Evolutionary conservation across 2,113 vertebrate genomes (phyloP), one percentile per base, ranked within the genome.

Genomic region (Myocastor coypus): DNA sequence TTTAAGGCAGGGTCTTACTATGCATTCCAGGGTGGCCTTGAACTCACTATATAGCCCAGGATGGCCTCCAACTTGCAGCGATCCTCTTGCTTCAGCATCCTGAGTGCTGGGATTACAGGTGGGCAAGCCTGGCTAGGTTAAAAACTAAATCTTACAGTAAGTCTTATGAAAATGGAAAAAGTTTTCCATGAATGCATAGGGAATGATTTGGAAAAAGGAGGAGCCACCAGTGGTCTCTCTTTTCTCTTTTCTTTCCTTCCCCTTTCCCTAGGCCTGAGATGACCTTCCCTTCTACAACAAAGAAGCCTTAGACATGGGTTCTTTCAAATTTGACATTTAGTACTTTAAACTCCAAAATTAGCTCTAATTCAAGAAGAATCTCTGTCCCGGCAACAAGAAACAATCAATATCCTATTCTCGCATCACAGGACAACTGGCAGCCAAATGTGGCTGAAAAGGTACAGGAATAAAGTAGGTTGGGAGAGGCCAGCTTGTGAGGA

Each of bases 321-420:
- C 95, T 96, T 95, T 95, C 83, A 91, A 83, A 93, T 75, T 34
- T 89, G 97, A 92, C 93, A 87, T 92, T 97, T 94, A 94, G 92
- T 91, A 80, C 94, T 94, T 89, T 64, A 68, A 89, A 81, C 80
- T 94, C 94, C 91, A 96, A 96, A 97, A 93, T 95, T 69, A 97
- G 94, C 89, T 90, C 89, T 92, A 89, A 96, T 89, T 84, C 86
- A 87, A 96, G 91, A 91, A 75, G 89, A 4, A 50, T 63, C 86
- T 73, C 89, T 77, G 78, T 90, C 96, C 95, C 93, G 81, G 94
- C 96, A 80, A 89, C 83, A 94, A 91, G 86, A 96, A 95, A 90
- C 93, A 75, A 96, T 91, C 91, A 64, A 85, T 77, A 81, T 40
- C 91, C 91, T 68, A 80, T 61, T 83, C 73, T 92, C 95, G 64